Conservation (phyloP, 2,888 invertebrate species). For the Drosophila aldrichi region DNA sequence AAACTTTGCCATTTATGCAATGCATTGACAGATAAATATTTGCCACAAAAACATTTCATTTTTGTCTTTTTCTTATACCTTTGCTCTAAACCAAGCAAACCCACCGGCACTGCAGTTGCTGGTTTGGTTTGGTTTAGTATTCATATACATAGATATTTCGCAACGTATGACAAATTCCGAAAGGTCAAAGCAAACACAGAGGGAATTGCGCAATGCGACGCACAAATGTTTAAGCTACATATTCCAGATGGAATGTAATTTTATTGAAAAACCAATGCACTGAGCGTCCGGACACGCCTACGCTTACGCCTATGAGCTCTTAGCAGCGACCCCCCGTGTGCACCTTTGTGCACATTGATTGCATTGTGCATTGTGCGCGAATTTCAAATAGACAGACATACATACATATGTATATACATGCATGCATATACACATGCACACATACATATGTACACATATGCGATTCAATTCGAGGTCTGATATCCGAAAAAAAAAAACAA, state of each 20-base stretch:
- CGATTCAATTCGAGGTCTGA: slow-evolving; percentile 3
- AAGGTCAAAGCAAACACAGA: slow-evolving; percentile 32
- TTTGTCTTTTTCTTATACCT: background rate
- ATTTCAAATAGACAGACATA: background rate
- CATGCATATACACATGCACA: background rate
- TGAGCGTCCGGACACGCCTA: background rate
- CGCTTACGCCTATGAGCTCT: background rate
- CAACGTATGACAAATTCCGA: slow-evolving; percentile 16
- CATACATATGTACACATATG: background rate
- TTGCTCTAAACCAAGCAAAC: background rate
- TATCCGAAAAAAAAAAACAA: slow-evolving; percentile 29
- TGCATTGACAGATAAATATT: background rate
- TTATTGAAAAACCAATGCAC: slow-evolving; percentile 40
- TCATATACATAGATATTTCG: slow-evolving; percentile 8
- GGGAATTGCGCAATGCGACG: slow-evolving; percentile 41
- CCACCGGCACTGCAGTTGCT: slow-evolving; percentile 19
- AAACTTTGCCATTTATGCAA: background rate
- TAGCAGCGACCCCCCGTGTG: background rate
- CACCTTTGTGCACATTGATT: slow-evolving; percentile 36
- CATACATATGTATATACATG: too few species aligned
- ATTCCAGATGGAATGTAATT: slow-evolving; percentile 39
- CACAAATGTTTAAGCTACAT: slow-evolving; percentile 39
- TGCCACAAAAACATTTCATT: background rate
- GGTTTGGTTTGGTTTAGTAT: slow-evolving; percentile 21
- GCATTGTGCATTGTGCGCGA: slow-evolving; percentile 44